Evolutionary conservation across 2,888 invertebrate species (phyloP).

Genomic region (Exocentrus adspersus): DNA sequence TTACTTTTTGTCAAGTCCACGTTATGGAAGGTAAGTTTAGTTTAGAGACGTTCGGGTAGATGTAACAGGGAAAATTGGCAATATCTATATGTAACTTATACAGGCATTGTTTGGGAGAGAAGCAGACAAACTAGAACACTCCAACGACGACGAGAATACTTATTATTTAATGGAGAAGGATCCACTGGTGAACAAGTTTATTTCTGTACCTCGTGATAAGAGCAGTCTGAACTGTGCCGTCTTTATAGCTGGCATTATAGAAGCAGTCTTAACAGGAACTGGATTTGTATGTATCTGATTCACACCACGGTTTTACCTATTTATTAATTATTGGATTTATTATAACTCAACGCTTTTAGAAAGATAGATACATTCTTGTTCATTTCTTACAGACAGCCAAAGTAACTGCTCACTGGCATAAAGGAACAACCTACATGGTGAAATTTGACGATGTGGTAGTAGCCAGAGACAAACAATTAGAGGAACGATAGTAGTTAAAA

Average conservation of each 20-base stretch:
- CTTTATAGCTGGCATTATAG: constrained; percentile 98
- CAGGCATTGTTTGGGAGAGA: constrained; percentile 96
- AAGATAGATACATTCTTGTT: too few relatives aligned
- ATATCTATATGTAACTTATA: too few relatives aligned
- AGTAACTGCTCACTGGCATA: constrained; percentile 99
- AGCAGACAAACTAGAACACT: constrained; percentile 98
- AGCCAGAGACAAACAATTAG: constrained; percentile 88
- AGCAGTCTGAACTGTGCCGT: constrained; percentile 97
- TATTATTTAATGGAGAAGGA: constrained; percentile 99
- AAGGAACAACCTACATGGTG: constrained; percentile 99
- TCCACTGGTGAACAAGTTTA: constrained; percentile 93
- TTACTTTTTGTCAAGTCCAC: constrained; percentile 95
- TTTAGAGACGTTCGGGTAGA: too few relatives aligned
- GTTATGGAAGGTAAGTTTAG: constrained; percentile 87
- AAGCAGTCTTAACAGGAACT: constrained; percentile 91
- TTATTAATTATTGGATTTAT: too few relatives aligned
- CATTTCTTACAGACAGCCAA: constrained; percentile 89
- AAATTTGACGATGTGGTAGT: constrained; percentile 96
- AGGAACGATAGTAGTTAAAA: constrained; percentile 72
- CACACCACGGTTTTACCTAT: too few relatives aligned
- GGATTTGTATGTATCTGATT: constrained; percentile 99
- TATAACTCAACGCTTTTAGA: too few relatives aligned
- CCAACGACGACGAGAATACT: constrained; percentile 97
- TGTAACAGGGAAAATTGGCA: too few relatives aligned
- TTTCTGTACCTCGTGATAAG: constrained; percentile 98